A percentile compares a stretch with the other conserved stretches of the same genome.
phyloP scores from a whole-genome alignment of 53 echinoderm and acorn worm species.

The Apostichopus leukothele region DNA sequence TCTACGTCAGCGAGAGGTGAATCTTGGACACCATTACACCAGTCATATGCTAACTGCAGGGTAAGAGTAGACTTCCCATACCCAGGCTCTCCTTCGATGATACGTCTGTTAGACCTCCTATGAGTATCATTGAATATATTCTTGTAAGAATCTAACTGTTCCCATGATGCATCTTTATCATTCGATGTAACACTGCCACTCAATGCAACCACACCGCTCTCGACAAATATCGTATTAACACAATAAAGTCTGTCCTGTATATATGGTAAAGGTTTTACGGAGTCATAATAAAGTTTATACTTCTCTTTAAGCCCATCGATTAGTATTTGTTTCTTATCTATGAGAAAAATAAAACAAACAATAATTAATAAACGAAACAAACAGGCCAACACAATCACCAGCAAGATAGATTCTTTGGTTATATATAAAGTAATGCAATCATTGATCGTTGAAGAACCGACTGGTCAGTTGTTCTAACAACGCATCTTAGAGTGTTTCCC shows the following conservation, averaged over 20 bases:
- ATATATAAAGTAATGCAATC: too few species aligned
- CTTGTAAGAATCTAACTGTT: neutral
- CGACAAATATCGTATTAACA: conserved; percentile 7
- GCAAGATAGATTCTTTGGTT: too few species aligned
- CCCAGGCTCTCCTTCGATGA: conserved; percentile 5
- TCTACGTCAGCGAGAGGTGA: neutral
- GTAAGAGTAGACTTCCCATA: conserved; percentile 10
- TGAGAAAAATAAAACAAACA: neutral
- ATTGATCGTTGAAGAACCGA: too few species aligned
- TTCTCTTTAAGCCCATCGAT: neutral
- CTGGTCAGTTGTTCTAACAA: too few species aligned
- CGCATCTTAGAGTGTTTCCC: too few species aligned
- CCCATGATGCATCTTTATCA: neutral
- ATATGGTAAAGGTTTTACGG: neutral
- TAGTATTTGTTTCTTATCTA: neutral
- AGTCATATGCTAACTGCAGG: conserved; percentile 11
- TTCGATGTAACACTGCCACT: neutral
- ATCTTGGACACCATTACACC: neutral
- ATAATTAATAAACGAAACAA: too few species aligned
- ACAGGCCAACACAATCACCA: too few species aligned
- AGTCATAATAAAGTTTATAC: conserved; percentile 9
- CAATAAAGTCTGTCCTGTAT: neutral
- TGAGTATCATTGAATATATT: neutral
- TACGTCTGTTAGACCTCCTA: neutral
- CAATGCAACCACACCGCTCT: neutral